Evolutionary conservation across 2,888 invertebrate genomes (phyloP).

Genomic region (Embidobia sp.): DNA sequence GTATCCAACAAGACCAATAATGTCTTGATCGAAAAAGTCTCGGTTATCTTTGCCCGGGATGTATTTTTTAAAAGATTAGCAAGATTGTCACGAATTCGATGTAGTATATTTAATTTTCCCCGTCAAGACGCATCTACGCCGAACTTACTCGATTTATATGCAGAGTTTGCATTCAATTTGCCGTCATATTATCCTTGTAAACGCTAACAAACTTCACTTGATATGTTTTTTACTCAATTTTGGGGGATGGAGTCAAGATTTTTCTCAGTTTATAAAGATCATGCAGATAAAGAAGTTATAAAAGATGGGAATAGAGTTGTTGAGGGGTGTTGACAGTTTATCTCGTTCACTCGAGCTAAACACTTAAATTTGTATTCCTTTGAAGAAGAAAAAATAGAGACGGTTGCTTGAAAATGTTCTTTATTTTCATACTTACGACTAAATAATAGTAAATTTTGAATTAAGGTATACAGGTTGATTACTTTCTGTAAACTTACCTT

Average conservation of each 20-base stretch:
- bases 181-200: constrained; percentile 37
- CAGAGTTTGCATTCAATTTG: constrained; percentile 48
- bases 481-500: too few species aligned
- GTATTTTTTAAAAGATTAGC: constrained; percentile 60
- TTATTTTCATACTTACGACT: too few species aligned
- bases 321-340: too few species aligned
- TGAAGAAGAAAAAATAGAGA: too few species aligned
- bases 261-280: background rate
- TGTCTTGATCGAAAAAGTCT: constrained; percentile 63
- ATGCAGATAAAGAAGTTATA: background rate
- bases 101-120: constrained; percentile 26
- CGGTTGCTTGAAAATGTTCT: too few species aligned
- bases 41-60: constrained; percentile 42
- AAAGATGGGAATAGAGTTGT: too few species aligned
- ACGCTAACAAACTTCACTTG: constrained; percentile 25
- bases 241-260: background rate
- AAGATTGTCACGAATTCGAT: constrained; percentile 37
- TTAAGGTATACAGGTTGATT: too few species aligned
- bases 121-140: constrained; percentile 4
- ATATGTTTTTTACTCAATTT: constrained; percentile 4
- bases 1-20: constrained; percentile 58
- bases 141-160: constrained; percentile 41
- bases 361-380: too few species aligned
- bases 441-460: too few species aligned
- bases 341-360: too few species aligned